phyloP scores from a whole-genome alignment of 2,888 invertebrate species.

The Mesorhabditis sp. region DNA sequence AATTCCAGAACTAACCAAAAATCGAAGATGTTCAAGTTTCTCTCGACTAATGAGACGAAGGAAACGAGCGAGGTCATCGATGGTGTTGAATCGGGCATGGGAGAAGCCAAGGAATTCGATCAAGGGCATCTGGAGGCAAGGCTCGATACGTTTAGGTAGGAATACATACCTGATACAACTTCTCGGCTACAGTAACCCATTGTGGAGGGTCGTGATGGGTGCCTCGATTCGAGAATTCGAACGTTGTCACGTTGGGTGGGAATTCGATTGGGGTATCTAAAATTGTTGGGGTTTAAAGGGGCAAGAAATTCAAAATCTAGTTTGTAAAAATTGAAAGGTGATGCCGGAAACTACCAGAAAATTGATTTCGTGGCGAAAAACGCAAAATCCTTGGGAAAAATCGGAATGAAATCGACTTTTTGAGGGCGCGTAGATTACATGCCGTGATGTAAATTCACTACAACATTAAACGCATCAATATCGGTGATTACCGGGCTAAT shows the following conservation, averaged over 20 bases:
- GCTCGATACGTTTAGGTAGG: not conserved
- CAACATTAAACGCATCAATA: too few relatives aligned
- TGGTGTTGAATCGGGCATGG: not conserved
- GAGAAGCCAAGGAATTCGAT: constrained; percentile 1
- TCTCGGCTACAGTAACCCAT: not conserved
- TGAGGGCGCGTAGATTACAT: too few relatives aligned
- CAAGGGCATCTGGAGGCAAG: not conserved
- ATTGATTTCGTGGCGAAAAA: too few relatives aligned
- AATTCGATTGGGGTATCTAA: not conserved
- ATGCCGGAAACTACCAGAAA: too few relatives aligned
- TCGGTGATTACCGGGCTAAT: too few relatives aligned
- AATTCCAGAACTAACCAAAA: not conserved
- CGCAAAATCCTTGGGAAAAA: too few relatives aligned
- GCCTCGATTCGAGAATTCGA: not conserved
- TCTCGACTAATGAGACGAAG: not conserved
- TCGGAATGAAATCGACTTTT: too few relatives aligned
- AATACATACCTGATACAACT: not conserved
- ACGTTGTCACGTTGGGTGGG: not conserved
- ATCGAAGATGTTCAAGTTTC: not conserved
- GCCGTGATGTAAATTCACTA: too few relatives aligned
- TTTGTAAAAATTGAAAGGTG: too few relatives aligned
- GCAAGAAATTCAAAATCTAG: too few relatives aligned
- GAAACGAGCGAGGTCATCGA: not conserved
- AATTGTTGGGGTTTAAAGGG: too few relatives aligned
- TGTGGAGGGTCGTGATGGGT: not conserved